phyloP scores from a whole-genome alignment of 2,113 vertebrate species.

The Sardina pilchardus region DNA sequence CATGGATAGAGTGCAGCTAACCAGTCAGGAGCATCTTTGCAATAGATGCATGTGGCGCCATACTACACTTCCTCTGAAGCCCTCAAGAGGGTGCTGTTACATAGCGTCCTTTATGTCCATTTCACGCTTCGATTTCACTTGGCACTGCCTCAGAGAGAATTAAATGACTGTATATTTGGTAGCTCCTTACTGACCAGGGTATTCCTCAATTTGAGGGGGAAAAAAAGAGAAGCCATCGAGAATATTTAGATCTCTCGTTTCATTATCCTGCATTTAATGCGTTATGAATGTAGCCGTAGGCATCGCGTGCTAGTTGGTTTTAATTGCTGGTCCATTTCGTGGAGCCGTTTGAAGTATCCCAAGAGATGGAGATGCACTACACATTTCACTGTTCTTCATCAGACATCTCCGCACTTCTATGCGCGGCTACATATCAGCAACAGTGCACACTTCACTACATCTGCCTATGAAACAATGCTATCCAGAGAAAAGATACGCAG shows the following conservation, averaged over 20 bases:
- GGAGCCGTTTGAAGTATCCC: slow-evolving; percentile 46
- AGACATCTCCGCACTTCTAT: not conserved
- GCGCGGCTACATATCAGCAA: not conserved
- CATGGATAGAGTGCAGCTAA: not conserved
- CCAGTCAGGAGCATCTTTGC: not conserved
- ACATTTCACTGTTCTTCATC: not conserved
- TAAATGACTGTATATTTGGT: not conserved
- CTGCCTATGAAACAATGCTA: not conserved
- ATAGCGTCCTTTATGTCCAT: not conserved
- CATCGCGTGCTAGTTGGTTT: slow-evolving; percentile 16
- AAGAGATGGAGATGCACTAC: slow-evolving; percentile 20
- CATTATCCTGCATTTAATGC: slow-evolving; percentile 33
- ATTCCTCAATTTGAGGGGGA: not conserved
- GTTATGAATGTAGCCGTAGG: slow-evolving; percentile 30
- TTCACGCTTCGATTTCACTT: not conserved
- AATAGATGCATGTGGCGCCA: not conserved
- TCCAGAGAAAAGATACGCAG: not conserved
- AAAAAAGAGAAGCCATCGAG: not conserved
- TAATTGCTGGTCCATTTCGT: slow-evolving; percentile 48
- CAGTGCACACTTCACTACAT: not conserved
- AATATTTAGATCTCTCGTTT: slow-evolving; percentile 25
- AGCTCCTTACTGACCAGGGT: slow-evolving; percentile 1
- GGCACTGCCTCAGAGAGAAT: not conserved
- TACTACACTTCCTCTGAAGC: not conserved
- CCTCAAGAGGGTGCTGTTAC: not conserved